Evolutionary conservation across 1,140 invertebrate genomes (phyloP), one percentile per base, ranked within the genome.

Genomic region (Tetraneura akinire): DNA sequence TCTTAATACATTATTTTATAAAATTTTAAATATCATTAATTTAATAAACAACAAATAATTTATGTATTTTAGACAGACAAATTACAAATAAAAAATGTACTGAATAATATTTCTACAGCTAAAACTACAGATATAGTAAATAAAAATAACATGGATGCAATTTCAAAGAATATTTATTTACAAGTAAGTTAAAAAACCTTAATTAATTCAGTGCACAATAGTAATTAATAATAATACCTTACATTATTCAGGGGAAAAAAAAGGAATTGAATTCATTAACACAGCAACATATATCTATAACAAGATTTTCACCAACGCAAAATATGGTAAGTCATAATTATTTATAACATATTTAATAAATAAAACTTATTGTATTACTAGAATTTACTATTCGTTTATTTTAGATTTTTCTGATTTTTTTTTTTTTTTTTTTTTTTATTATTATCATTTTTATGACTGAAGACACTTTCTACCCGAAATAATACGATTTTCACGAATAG

Each of bases 311-410:
- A 68, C 9, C 66, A 47, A 26, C 14, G 47, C 37, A 23, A 16
- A 68, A 68, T 29, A 68, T 68, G 66, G 66, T 68, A 68, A 68
- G 32, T 37, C 3, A 37, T 37, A 8, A 4, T 37, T 37, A 37
- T 8, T 37, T 37, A 37, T 37, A 37, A 4, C n/a, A n/a, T n/a
- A n/a, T n/a, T n/a, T n/a, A n/a, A n/a, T n/a, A n/a, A n/a, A n/a
- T n/a, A n/a, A n/a, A n/a, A n/a, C n/a, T n/a, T n/a, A n/a, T n/a
- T n/a, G n/a, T n/a, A n/a, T n/a, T n/a, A n/a, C n/a, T n/a, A n/a
- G n/a, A n/a, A 14, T 68, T 45, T 23, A 29, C 9, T 62, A 18
- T 62, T 32, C 26, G 29, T 62, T 10, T 9, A 64, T 37, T 32
- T 32, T 14, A 57, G 13, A n/a, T 14, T 16, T 60, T 60, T 29